phyloP scores from a whole-genome alignment of 2,113 vertebrate genomes.

The Gavia stellata region DNA sequence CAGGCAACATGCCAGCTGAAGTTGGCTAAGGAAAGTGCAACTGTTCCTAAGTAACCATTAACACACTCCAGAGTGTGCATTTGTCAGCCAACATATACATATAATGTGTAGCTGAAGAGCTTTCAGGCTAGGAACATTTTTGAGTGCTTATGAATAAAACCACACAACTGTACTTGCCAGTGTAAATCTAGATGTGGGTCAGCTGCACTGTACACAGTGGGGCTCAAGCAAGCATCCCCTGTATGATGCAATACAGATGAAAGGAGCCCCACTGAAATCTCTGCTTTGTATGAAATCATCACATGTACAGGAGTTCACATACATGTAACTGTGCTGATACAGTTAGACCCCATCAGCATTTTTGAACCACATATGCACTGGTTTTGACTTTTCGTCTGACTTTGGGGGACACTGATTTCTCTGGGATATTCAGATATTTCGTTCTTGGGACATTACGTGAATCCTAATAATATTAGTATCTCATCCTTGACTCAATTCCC shows the following conservation, averaged over 20 bases:
- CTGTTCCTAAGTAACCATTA: background rate
- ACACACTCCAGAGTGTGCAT: background rate
- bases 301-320: background rate
- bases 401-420: background rate
- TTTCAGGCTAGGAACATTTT: background rate
- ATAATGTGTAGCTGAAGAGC: background rate
- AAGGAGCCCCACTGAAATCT: background rate
- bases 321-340: background rate
- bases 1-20: background rate
- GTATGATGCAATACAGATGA: background rate
- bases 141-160: background rate
- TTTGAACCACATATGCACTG: background rate
- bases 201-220: background rate
- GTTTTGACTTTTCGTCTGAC: background rate
- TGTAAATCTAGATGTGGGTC: background rate
- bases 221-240: background rate
- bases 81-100: background rate
- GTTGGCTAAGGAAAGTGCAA: background rate
- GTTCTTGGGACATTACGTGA: background rate
- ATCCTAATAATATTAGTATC: background rate
- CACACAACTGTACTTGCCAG: background rate
- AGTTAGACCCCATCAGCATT: background rate
- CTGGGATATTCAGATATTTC: background rate
- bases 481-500: background rate
- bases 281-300: background rate